phyloP scores from a whole-genome alignment of 2,113 vertebrate species.

The Lampris megalopsis region DNA sequence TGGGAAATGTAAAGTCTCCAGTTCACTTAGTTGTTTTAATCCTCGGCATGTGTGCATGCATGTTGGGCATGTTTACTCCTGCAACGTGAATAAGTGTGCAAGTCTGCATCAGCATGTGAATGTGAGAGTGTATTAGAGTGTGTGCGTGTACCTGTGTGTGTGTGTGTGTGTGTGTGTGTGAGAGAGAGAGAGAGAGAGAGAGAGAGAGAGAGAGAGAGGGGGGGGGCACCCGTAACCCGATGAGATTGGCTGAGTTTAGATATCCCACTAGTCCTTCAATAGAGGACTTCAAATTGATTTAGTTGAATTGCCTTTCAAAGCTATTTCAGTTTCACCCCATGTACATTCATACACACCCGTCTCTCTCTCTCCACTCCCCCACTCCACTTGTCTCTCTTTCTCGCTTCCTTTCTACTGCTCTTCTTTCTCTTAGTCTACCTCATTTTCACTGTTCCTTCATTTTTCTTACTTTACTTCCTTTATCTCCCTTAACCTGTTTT shows the following conservation, averaged over 20 bases:
- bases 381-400: neutral
- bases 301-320: conserved; percentile 74
- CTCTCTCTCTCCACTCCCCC: conserved; percentile 13
- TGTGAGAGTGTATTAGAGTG: neutral
- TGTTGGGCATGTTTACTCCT: no score
- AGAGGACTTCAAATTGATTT: conserved; percentile 77
- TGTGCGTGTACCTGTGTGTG: conserved; percentile 15
- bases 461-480: conserved; percentile 1
- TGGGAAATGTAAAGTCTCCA: no score
- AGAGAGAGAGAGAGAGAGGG: no score
- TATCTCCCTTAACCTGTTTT: neutral
- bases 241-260: conserved; percentile 51
- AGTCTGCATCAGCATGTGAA: no score
- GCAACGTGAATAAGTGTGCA: no score
- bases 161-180: conserved; percentile 12
- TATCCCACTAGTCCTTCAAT: conserved; percentile 59
- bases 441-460: neutral
- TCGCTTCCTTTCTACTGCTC: neutral
- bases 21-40: no score
- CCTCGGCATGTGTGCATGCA: no score
- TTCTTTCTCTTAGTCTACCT: conserved; percentile 24
- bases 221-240: neutral
- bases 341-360: conserved; percentile 63
- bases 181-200: no score
- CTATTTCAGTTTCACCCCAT: conserved; percentile 72